phyloP scores from a whole-genome alignment of 1,140 invertebrate species.

The Hetaerina americana region DNA sequence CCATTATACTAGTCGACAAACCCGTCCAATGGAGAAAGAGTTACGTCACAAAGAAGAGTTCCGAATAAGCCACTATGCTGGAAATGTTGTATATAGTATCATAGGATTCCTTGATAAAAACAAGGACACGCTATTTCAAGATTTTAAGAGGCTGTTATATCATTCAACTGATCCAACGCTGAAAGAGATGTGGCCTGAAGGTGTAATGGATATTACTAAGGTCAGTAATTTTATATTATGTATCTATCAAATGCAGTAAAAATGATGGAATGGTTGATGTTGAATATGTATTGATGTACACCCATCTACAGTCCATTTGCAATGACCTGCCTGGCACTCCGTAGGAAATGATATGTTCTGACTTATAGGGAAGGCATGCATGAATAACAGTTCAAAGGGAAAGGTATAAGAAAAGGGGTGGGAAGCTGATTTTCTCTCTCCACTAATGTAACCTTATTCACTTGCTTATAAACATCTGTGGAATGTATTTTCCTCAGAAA shows the following conservation, averaged over 20 bases:
- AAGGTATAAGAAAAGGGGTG: no score
- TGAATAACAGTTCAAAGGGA: no score
- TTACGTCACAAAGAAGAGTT: conserved; percentile 72
- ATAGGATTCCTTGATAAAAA: conserved; percentile 92
- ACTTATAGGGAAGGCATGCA: no score
- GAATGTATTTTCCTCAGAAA: no score
- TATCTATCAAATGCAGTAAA: background rate
- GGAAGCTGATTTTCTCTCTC: no score
- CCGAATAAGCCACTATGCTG: conserved; percentile 83
- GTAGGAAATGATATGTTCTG: no score
- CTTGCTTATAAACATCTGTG: no score
- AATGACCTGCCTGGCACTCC: no score
- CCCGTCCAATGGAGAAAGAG: conserved; percentile 67
- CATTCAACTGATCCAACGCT: conserved; percentile 64
- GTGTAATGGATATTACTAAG: conserved; percentile 75
- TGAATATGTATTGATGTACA: no score
- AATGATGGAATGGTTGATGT: background rate
- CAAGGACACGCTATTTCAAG: conserved; percentile 88
- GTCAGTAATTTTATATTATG: conserved; percentile 28
- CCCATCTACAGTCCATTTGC: no score
- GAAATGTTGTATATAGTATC: conserved; percentile 87
- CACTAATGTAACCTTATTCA: no score
- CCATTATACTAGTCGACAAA: conserved; percentile 79
- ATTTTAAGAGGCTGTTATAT: conserved; percentile 84
- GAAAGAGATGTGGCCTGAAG: conserved; percentile 89